A percentile compares a stretch with the other conserved stretches of the same genome.
Evolutionary conservation across 1,140 invertebrate genomes (phyloP).

Genomic region (Drosophila albomicans): DNA sequence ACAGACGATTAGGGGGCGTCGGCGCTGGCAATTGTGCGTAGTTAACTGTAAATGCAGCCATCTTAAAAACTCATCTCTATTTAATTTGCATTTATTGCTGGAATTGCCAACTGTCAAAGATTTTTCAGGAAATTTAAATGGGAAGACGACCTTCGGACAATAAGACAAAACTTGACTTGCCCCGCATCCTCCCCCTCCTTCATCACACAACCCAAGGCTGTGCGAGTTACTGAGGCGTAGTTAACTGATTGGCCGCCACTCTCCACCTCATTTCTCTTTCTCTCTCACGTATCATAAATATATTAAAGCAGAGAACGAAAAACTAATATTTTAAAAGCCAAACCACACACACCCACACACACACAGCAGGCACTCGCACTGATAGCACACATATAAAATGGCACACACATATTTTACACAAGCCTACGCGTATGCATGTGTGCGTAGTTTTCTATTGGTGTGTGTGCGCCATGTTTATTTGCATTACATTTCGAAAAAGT

Average conservation of each 20-base stretch:
- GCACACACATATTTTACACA: conserved; percentile 4
- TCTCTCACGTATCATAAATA: conserved; percentile 2
- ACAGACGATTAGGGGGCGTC: too few relatives aligned
- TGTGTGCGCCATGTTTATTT: conserved; percentile 35
- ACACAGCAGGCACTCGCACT: conserved; percentile 10
- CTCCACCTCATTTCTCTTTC: background rate
- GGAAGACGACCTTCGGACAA: conserved; percentile 31
- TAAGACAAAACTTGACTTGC: background rate
- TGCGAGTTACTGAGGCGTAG: conserved; percentile 28
- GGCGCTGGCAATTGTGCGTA: conserved; percentile 2
- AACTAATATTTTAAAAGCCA: conserved; percentile 27
- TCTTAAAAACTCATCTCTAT: conserved; percentile 19
- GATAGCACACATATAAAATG: conserved; percentile 1
- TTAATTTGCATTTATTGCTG: conserved; percentile 35
- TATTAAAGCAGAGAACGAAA: conserved; percentile 1
- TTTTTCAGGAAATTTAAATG: conserved; percentile 16
- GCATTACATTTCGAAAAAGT: background rate
- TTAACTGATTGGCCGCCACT: conserved; percentile 28
- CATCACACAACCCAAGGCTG: conserved; percentile 1
- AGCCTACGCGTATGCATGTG: background rate
- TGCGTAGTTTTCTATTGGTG: background rate
- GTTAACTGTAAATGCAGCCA: conserved; percentile 26
- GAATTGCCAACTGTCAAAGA: conserved; percentile 11
- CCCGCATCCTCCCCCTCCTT: background rate
- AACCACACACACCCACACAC: background rate